Evolutionary conservation across 2,113 vertebrate species (phyloP), one percentile per base, ranked within the genome.

Genomic region (Lophius piscatorius): DNA sequence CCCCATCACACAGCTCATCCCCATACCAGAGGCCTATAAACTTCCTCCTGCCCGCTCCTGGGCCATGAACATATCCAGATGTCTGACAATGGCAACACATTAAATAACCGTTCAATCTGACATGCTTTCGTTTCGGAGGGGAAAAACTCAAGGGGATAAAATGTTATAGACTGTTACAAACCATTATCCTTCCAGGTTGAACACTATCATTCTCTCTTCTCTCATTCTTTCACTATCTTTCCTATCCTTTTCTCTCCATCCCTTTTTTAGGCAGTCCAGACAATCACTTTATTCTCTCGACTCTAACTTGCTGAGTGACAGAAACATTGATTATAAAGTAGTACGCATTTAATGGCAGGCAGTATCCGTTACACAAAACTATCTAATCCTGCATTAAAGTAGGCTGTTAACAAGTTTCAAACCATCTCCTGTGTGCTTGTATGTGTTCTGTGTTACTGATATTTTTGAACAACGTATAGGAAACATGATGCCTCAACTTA

Each of bases 61-160:
- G 81, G 85, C 81, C 87, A 77, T 79, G 81, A 86, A 87, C 58
- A 50, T 68, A 81, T 84, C 85, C 88, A 90, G 88, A 90, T 88
- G 88, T 87, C 79, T 83, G 81, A 61, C 84, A 87, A 90, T 81
- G 84, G 80, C 84, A 85, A 74, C 77, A 88, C 87, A 90, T 88
- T 88, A 90, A 90, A 88, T 85, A 88, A 87, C 81, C 63, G 70
- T 83, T 88, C 84, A 85, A 83, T 83, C 77, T 87, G 87, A 88
- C 82, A 86, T 71, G 81, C 76, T 87, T 85, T 81, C 12, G 17
- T 85, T 87, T 81, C 75, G 71, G 74, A 61, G 73, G 78, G 66
- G 66, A 52, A 81, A 84, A 83, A 78, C 63, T 63, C 81, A 56
- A 69, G 70, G 60, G 78, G 63, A 90, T 88, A 85, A 88, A 90